phyloP scores from a whole-genome alignment of 2,797 vertebrate genomes.

The Trichosurus vulpecula region DNA sequence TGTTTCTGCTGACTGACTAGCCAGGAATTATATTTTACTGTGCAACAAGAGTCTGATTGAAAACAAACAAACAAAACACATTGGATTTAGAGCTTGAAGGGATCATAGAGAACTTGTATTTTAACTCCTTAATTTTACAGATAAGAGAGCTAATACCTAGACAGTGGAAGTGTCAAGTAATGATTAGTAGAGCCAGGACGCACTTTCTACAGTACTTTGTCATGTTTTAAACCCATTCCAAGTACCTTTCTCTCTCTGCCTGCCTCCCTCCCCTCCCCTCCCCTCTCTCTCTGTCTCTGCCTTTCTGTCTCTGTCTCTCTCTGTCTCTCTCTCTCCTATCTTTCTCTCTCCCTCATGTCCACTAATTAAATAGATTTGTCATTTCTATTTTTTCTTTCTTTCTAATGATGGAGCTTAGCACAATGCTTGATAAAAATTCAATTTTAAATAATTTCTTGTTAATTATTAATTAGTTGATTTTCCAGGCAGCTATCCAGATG shows the following conservation, averaged over 20 bases:
- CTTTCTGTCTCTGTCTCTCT: not conserved
- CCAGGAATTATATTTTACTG: too few relatives aligned
- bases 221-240: not conserved
- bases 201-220: not conserved
- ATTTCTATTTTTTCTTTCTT: not conserved
- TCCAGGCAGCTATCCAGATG: not conserved
- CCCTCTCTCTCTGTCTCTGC: not conserved
- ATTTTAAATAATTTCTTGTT: not conserved
- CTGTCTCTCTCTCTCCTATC: not conserved
- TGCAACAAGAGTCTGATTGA: too few relatives aligned
- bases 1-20: too few relatives aligned
- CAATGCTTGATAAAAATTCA: not conserved
- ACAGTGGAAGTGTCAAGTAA: too few relatives aligned
- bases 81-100: too few relatives aligned
- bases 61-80: too few relatives aligned
- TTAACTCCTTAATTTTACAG: too few relatives aligned
- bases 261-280: not conserved
- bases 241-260: not conserved
- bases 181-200: too few relatives aligned
- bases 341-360: fast-evolving
- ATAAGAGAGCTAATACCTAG: too few relatives aligned
- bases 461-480: not conserved
- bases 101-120: too few relatives aligned
- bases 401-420: not conserved
- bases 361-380: not conserved